Evolutionary conservation across 2,797 vertebrate genomes (phyloP), one percentile per base, ranked within the genome.

Genomic region (Poecile montanus): DNA sequence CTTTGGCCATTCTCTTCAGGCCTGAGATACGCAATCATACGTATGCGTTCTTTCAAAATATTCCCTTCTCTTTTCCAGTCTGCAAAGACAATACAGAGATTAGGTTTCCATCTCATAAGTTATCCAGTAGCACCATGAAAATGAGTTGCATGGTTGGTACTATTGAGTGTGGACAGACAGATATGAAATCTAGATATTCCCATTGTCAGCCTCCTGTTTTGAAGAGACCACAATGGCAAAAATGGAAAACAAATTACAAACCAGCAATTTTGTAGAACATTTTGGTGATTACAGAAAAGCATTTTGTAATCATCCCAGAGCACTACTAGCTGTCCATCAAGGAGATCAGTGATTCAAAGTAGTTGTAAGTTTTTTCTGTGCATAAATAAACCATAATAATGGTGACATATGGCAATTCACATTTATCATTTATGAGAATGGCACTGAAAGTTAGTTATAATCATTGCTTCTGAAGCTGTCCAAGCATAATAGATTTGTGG

Each of bases 401-500:
- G 77, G 40, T 73, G 92, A 86, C 73, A 96, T 50, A 86, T 68
- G 72, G 88, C 75, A 96, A 96, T 72, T 93, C 89, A 95, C 90
- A 85, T 95, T 96, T 88, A 84, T 85, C 78, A 80, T 85, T 91
- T 77, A 91, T 67, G 50, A 96, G 65, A 93, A 67, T 36, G 63
- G 45, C 66, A 83, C n/a, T 63, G 73, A 87, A 93, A 91, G 21
- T 72, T 71, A 71, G 63, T 88, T 89, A 85, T 86, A 95, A 86
- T 85, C 81, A 36, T 38, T 56, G 72, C 88, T 96, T 85, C 77
- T 91, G 75, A 94, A 92, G 79, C 86, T 94, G 66, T 92, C 89
- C 91, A 94, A 94, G 79, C 65, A 84, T 91, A 93, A 95, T 65
- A 95, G 65, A 95, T 96, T 96, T 96, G 91, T 94, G 89, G 88